These are phyloP conservation scores for Capreolus pygargus DNA, from an alignment of 2,113 vertebrate species.

Conservation along the genomic window DNA sequence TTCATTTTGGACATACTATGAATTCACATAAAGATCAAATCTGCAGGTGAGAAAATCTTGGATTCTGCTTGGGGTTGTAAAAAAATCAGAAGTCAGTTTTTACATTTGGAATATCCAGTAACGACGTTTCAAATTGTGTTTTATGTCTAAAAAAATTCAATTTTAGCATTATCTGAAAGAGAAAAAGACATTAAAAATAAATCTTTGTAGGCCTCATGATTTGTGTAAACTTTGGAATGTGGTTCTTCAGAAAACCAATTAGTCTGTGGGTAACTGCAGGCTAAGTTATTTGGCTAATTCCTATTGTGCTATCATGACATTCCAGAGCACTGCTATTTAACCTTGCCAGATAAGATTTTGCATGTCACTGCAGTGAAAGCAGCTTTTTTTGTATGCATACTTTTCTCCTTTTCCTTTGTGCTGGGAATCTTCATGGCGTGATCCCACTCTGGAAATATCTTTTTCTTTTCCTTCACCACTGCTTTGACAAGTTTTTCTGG, in stretches of 20 bases:
- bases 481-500: constrained; percentile 23
- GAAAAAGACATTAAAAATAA: constrained; percentile 18
- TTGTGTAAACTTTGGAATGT: constrained; percentile 1
- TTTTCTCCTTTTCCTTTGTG: constrained; percentile 68
- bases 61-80: background rate
- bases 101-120: constrained; percentile 1
- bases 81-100: constrained; percentile 26
- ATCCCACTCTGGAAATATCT: background rate
- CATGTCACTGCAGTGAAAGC: constrained; percentile 52
- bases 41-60: constrained; percentile 5
- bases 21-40: constrained; percentile 9
- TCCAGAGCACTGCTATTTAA: constrained; percentile 50
- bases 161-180: constrained; percentile 14
- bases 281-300: constrained; percentile 43
- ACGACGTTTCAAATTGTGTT: constrained; percentile 15
- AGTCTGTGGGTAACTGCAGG: constrained; percentile 54
- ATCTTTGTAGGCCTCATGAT: background rate
- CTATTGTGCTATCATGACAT: constrained; percentile 50
- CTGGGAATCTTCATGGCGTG: constrained; percentile 40
- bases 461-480: background rate
- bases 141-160: constrained; percentile 26
- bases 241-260: constrained; percentile 45
- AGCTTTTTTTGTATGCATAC: constrained; percentile 7
- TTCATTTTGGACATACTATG: constrained; percentile 19
- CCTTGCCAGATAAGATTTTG: constrained; percentile 52